Base-by-base conservation (phyloP, 2,113 vertebrate genomes). In the Myotis yumanensis region DNA sequence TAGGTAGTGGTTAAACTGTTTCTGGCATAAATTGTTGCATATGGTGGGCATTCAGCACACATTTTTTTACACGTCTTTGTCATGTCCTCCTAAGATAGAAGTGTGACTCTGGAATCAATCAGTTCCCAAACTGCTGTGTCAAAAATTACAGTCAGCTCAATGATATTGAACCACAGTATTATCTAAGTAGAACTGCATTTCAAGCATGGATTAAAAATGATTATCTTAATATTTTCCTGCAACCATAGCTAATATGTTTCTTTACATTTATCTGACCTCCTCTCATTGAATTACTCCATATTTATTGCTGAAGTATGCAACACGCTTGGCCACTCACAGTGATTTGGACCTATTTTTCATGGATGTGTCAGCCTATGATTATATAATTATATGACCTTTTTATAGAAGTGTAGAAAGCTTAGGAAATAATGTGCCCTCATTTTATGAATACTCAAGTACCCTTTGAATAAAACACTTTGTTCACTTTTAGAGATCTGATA, bases 381-480 rank as follows among this genome's bases (percentile, higher is more conserved):
- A 95, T 86, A 48, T 96, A 96, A 97, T 97, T 97, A 96, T 72
- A 72, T 64, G 92, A 96, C 88, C 88, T 95, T 96, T 95, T 89
- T 93, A 77, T 91, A 95, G 93, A 91, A 92, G 64, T n/a, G 0
- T 43, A 57, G 75, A 64, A 91, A 77, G 64, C 86, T 91, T 71
- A 68, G 83, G 66, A 92, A 95, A 93, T 96, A 96, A 94, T 83
- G 75, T 91, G 59, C 40, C 69, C 80, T 96, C 91, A 32, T 93
- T 89, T 94, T 94, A 57, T 94, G 89, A 95, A 89, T 94, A 81
- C 86, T 89, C 90, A 95, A 96, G 94, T 90, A 92, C 77, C 32
- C 71, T 95, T 95, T 94, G 71, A 96, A 93, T 97, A 96, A 94
- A 96, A 91, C 76, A 91, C 86, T 96, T 91, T 92, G 25, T 75